Evolutionary conservation across 2,113 vertebrate species (phyloP).

Genomic region (Python bivittatus): DNA sequence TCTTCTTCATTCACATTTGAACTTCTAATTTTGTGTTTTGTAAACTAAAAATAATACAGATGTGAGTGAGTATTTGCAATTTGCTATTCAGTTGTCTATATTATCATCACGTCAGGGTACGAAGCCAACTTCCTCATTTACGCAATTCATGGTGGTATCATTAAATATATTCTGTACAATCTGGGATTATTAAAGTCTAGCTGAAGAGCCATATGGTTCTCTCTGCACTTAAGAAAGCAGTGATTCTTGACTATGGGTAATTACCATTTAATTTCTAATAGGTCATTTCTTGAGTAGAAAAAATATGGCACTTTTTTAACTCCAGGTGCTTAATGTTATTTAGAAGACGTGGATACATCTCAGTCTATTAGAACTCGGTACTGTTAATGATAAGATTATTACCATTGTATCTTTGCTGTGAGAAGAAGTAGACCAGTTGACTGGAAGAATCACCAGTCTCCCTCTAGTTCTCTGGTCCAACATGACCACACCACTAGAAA

Average conservation of each 20-base stretch:
- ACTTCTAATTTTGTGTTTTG: neutral
- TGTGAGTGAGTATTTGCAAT: neutral
- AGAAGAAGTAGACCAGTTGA: too few species aligned
- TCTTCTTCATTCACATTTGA: neutral
- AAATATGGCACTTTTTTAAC: neutral
- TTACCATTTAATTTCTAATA: neutral
- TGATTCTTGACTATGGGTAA: neutral
- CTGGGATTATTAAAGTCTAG: neutral
- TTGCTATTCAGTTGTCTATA: neutral
- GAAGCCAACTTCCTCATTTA: too few species aligned
- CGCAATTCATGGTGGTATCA: neutral
- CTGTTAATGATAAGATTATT: neutral
- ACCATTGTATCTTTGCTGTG: too few species aligned
- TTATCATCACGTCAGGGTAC: neutral
- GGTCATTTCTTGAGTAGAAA: neutral
- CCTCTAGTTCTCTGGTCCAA: too few species aligned
- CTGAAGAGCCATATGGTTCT: neutral
- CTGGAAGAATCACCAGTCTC: too few species aligned
- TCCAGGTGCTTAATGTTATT: neutral
- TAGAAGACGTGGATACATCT: neutral
- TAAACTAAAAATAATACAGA: neutral
- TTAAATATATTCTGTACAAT: neutral
- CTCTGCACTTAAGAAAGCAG: neutral
- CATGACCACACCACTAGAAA: too few species aligned
- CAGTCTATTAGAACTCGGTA: neutral